Evolutionary conservation across 2,797 vertebrate species (phyloP).

Genomic region (Carapus acus): DNA sequence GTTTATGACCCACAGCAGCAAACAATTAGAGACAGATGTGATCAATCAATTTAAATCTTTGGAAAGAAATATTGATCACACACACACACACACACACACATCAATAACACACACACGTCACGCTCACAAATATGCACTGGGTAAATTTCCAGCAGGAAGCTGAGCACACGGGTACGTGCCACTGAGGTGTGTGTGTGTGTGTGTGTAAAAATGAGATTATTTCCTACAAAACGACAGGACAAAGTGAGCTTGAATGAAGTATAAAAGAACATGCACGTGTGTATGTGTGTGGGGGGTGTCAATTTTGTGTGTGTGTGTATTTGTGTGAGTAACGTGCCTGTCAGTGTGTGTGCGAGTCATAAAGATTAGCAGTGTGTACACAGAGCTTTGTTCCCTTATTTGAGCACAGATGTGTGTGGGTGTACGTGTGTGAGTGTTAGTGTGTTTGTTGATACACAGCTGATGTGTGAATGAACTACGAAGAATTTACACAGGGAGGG

Average conservation of each 20-base stretch:
- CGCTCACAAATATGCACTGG: slow-evolving; percentile 1
- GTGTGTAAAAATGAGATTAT: slow-evolving; percentile 32
- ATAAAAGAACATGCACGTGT: slow-evolving; percentile 2
- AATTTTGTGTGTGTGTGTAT: slow-evolving; percentile 17
- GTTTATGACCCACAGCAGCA: slow-evolving; percentile 4
- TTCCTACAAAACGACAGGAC: slow-evolving; percentile 47
- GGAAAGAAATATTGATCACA: slow-evolving; percentile 45
- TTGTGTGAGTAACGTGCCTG: not conserved
- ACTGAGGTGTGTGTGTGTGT: slow-evolving; percentile 14
- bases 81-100: not conserved
- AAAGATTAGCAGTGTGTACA: slow-evolving; percentile 23
- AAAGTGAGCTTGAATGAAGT: slow-evolving; percentile 10
- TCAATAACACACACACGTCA: slow-evolving; percentile 21
- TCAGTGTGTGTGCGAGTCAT: slow-evolving; percentile 13
- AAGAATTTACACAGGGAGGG: slow-evolving; percentile 8
- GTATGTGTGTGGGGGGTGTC: not conserved
- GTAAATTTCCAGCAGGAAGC: slow-evolving; percentile 7
- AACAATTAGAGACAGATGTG: not conserved
- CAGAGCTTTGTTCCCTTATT: slow-evolving; percentile 16
- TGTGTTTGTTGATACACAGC: too few relatives aligned
- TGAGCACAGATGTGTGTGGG: slow-evolving; percentile 10
- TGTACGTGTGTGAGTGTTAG: slow-evolving; percentile 3
- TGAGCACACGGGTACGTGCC: too few relatives aligned
- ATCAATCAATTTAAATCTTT: slow-evolving; percentile 18
- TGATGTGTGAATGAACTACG: not conserved